Conservation (phyloP, 2,888 invertebrate genomes). For the Eustalomyia histrio region DNA sequence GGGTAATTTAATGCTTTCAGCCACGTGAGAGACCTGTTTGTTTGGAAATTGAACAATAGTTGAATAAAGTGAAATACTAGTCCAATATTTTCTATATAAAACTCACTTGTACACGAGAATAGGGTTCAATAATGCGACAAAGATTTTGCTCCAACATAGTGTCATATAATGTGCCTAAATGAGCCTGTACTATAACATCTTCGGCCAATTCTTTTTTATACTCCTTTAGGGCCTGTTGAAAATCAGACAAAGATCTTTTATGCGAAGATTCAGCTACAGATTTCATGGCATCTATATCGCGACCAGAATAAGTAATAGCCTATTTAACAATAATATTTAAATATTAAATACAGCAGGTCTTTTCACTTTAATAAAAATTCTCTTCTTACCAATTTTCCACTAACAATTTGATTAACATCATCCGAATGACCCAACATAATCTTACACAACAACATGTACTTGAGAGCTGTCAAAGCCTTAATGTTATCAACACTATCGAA, state of each 20-base stretch:
- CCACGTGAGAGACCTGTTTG: constrained; percentile 88
- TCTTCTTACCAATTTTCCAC: constrained; percentile 88
- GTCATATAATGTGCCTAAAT: constrained; percentile 97
- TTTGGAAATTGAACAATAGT: no score
- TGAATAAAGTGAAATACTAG: no score
- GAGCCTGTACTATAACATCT: constrained; percentile 97
- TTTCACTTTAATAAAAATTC: neutral
- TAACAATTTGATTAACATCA: constrained; percentile 96
- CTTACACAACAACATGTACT: constrained; percentile 99
- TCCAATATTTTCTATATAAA: neutral
- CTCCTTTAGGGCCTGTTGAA: constrained; percentile 92
- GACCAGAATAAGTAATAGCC: constrained; percentile 97
- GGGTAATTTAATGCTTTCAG: constrained; percentile 93
- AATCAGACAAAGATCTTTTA: constrained; percentile 97
- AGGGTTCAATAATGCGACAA: constrained; percentile 99
- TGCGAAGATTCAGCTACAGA: constrained; percentile 97
- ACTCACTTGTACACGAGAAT: constrained; percentile 92
- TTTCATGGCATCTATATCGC: constrained; percentile 98
- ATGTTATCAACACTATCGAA: constrained; percentile 96
- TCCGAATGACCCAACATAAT: constrained; percentile 98
- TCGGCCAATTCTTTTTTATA: constrained; percentile 94
- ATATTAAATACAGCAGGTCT: no score
- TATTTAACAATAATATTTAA: constrained; percentile 59
- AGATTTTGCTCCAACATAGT: constrained; percentile 99
- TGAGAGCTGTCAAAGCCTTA: constrained; percentile 96